phyloP scores from a whole-genome alignment of 2,797 vertebrate genomes.

The Bradypus variegatus region DNA sequence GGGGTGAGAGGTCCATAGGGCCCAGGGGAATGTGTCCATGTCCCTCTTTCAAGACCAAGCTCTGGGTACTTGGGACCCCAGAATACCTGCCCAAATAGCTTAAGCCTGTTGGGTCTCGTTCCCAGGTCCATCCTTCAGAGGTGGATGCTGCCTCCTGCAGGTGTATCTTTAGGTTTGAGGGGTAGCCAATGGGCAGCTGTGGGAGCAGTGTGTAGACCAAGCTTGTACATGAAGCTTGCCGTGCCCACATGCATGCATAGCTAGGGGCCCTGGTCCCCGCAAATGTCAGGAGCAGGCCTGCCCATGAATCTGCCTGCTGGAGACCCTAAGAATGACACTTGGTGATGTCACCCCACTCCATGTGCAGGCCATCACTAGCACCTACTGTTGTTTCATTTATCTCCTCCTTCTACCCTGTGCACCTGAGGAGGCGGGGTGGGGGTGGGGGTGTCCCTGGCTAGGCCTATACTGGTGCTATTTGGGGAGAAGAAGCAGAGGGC shows the following conservation, averaged over 20 bases:
- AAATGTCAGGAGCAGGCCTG: neutral
- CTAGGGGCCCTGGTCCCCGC: neutral
- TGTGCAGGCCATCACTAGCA: neutral
- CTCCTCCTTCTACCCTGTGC: neutral
- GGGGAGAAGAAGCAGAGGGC: neutral
- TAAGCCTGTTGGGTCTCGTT: neutral
- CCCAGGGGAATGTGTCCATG: neutral
- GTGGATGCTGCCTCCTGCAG: neutral
- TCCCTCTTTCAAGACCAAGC: neutral
- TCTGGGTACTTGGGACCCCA: neutral
- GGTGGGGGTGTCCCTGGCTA: neutral
- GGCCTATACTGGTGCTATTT: neutral
- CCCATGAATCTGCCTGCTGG: fast-evolving
- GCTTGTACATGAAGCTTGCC: neutral
- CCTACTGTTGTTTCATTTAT: neutral
- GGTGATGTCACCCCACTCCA: neutral
- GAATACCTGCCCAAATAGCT: neutral
- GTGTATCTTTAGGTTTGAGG: neutral
- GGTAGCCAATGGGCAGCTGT: neutral
- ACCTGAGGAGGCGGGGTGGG: neutral
- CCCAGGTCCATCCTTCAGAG: neutral
- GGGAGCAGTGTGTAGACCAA: too few relatives aligned
- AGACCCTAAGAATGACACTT: neutral
- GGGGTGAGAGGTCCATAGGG: neutral
- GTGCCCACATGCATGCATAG: neutral